phyloP scores from a whole-genome alignment of 2,797 vertebrate genomes.

The Chloroceryle inda region DNA sequence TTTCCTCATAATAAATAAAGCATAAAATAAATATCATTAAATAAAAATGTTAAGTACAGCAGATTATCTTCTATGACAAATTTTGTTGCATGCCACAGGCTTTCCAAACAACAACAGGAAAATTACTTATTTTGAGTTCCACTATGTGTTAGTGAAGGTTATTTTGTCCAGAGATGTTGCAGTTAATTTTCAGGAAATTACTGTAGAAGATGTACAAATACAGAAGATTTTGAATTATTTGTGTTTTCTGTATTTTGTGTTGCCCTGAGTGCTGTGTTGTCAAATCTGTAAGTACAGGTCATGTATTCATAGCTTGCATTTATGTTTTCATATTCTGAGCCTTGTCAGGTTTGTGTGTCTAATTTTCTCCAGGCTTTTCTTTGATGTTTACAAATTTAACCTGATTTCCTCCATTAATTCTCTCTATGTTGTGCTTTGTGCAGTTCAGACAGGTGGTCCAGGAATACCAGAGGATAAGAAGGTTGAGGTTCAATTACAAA shows the following conservation, averaged over 20 bases:
- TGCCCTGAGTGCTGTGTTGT: not conserved
- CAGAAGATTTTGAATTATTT: not conserved
- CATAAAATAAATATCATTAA: not conserved
- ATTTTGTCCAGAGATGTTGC: not conserved
- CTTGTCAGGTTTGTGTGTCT: not conserved
- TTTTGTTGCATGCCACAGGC: not conserved
- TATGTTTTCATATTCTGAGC: not conserved
- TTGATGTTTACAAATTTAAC: not conserved
- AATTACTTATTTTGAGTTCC: not conserved
- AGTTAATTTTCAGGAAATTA: not conserved
- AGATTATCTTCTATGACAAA: not conserved
- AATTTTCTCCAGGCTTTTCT: not conserved
- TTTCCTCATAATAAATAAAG: not conserved
- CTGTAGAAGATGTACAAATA: not conserved
- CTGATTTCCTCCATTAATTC: slow-evolving; percentile 31
- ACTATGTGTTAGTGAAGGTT: not conserved
- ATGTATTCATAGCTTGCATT: not conserved
- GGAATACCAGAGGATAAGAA: slow-evolving; percentile 78
- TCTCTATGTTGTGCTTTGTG: slow-evolving; percentile 29
- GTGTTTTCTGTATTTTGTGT: not conserved
- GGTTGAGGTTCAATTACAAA: slow-evolving; percentile 79
- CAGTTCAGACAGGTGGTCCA: slow-evolving; percentile 84
- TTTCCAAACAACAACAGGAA: not conserved
- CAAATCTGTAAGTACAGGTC: not conserved
- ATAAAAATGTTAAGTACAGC: not conserved